These are phyloP conservation scores for Anser brachyrhynchus DNA, from an alignment of 2,113 vertebrate genomes.

Conservation along the genomic window DNA sequence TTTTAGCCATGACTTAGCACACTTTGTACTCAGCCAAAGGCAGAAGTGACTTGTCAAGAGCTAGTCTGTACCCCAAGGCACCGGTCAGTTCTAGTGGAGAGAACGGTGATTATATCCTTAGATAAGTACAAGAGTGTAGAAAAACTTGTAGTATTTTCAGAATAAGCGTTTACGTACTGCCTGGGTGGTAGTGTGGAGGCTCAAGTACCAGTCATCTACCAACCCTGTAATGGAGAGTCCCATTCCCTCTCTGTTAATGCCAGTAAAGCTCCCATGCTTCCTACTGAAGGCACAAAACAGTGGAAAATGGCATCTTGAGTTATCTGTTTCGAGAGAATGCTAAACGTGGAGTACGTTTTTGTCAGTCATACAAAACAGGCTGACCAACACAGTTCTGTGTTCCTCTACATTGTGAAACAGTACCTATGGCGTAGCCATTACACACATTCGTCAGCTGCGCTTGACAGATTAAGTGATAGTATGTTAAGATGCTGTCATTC, in stretches of 20 bases:
- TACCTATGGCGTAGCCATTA: rapidly evolving
- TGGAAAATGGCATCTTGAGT: neutral
- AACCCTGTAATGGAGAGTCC: neutral
- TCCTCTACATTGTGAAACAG: rapidly evolving
- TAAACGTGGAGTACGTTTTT: neutral
- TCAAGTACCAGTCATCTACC: neutral
- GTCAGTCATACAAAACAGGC: rapidly evolving
- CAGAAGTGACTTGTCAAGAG: neutral
- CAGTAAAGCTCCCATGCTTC: neutral
- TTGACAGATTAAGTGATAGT: neutral
- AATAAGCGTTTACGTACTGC: neutral
- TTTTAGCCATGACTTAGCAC: neutral
- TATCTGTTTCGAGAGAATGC: neutral
- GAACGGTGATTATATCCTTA: rapidly evolving
- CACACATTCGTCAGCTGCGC: neutral
- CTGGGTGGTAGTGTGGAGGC: neutral
- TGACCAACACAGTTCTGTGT: neutral
- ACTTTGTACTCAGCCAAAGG: neutral
- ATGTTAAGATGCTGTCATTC: neutral
- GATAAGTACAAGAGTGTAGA: neutral
- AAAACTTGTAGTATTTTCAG: rapidly evolving
- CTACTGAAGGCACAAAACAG: neutral
- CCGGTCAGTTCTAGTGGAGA: neutral
- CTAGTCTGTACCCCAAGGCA: neutral
- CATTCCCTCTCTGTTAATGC: neutral